Evolutionary conservation across 1,140 invertebrate genomes (phyloP).

Genomic region (Atopsyche davidsoni): DNA sequence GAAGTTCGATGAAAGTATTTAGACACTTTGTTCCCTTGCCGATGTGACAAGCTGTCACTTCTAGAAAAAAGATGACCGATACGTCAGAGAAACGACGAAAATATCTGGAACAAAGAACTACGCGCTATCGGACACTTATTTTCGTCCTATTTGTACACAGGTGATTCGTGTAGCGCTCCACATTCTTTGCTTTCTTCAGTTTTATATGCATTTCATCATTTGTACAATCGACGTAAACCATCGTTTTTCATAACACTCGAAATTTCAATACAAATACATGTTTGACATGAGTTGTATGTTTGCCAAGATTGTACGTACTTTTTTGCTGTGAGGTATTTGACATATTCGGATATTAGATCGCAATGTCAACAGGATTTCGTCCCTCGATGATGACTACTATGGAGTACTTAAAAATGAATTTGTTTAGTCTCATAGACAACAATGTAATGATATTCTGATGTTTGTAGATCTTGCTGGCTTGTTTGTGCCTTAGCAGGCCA

Average conservation of each 20-base stretch:
- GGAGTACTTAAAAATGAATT: no score
- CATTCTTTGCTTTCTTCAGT: no score
- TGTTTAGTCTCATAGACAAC: constrained; percentile 10
- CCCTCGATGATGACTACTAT: no score
- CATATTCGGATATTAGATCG: background rate
- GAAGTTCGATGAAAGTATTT: constrained; percentile 20
- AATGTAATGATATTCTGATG: constrained; percentile 25
- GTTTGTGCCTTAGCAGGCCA: constrained; percentile 63
- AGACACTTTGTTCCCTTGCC: constrained; percentile 18
- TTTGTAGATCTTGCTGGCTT: constrained; percentile 63
- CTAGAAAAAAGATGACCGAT: constrained; percentile 5
- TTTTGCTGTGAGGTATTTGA: no score
- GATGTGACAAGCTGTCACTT: constrained; percentile 21
- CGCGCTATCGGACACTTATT: constrained; percentile 2
- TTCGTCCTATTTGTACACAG: constrained; percentile 11
- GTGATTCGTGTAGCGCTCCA: constrained; percentile 12
- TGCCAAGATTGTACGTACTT: constrained; percentile 18
- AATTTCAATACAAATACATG: background rate
- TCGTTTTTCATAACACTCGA: constrained; percentile 1
- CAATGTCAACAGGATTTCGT: background rate
- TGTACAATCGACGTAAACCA: constrained; percentile 7
- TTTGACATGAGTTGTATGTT: constrained; percentile 16
- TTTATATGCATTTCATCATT: constrained; percentile 10
- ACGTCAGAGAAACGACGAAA: constrained; percentile 11
- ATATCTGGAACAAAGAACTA: constrained; percentile 15